Conservation (phyloP, 2,797 vertebrate genomes). For the Siniperca scherzeri region DNA sequence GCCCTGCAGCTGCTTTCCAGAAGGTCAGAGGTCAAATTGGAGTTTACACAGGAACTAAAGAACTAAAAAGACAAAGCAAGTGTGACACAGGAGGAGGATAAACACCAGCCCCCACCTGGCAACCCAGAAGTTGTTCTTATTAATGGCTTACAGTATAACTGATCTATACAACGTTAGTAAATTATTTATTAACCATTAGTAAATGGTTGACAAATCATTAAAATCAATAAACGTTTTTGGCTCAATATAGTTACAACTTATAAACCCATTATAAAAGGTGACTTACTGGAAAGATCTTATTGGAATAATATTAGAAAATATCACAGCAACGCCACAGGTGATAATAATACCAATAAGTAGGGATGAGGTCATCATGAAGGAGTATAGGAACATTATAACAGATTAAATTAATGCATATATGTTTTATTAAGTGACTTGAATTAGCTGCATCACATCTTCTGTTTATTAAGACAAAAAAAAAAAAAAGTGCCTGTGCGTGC, state of each 20-base stretch:
- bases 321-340: not conserved
- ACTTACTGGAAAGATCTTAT: not conserved
- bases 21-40: not conserved
- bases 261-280: not conserved
- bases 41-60: not conserved
- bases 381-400: not conserved
- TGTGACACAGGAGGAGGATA: not conserved
- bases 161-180: not conserved
- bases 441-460: not conserved
- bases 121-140: not conserved
- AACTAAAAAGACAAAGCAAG: not conserved
- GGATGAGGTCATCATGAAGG: not conserved
- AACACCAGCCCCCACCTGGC: not conserved
- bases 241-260: not conserved
- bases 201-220: not conserved
- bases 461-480: not conserved
- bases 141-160: not conserved
- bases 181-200: not conserved
- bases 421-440: not conserved
- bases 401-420: not conserved
- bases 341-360: not conserved
- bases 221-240: too few species aligned
- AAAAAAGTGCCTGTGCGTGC: not conserved
- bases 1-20: not conserved
- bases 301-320: not conserved